Base-by-base conservation (phyloP, 2,797 vertebrate genomes). In the Takifugu ocellatus region DNA sequence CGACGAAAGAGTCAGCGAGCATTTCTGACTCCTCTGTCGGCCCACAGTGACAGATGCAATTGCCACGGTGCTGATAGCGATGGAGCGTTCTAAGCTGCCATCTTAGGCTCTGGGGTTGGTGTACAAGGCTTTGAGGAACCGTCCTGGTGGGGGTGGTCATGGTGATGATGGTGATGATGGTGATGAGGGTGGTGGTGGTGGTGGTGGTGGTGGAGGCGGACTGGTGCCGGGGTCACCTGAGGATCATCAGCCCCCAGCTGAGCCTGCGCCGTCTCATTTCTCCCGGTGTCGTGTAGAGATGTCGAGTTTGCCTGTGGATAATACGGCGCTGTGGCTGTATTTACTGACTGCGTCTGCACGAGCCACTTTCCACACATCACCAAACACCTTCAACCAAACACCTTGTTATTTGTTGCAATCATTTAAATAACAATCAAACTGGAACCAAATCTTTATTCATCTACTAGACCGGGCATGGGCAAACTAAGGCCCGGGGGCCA, bases 241-340 rank as follows among this genome's bases (percentile, higher is more conserved):
- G 47, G 3, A 7, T 25, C 12, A 7, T 61, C 31, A 3, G 14
- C 14, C 16, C 43, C 45, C 17, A 12, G 2, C 21, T 50, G 31
- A 16, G 4, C 1, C 5, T 25, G 26, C 0, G 0, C 1, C 10
- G 61, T 60, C 3, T 21, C 26, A 0, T 58, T 73, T 54, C 8
- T 55, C 17, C 53, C 21, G 54, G 24, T 26, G 3, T 21, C 21
- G 54, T 51, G 70, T 78, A 54, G 26, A 63, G 31, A 33, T 33
- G 31, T 33, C 2, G 10, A 33, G 54, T 73, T 54, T 17, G 54
- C 44, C 89, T 90, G 67, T 7, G 17, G 57, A 62, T 60, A 17
- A 68, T n/a, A 16, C 54, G 25, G 43, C 3, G 25, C 12, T 50
- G 11, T 25, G 17, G 27, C 29, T 17, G 25, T 14, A 26, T 29